Base-by-base conservation (phyloP, 2,797 vertebrate species). In the Oryzias sinensis region DNA sequence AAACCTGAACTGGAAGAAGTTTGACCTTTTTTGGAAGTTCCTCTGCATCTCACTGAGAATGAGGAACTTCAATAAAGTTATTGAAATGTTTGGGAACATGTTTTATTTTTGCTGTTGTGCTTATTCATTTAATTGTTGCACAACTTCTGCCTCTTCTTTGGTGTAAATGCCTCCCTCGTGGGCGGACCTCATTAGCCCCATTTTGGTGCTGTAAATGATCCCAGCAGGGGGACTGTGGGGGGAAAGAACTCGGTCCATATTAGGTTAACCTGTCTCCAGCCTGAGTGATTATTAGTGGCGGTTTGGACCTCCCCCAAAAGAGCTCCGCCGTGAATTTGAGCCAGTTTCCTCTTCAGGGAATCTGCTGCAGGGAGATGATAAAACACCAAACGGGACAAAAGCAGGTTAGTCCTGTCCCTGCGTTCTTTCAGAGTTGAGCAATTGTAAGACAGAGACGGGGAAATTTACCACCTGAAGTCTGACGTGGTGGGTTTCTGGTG, bases 161-260 rank as follows among this genome's bases (percentile, higher is more conserved):
- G 24, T 55, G 40, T 70, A 74, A 76, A 70, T 42, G 60, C n/a
- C 41, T 59, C 43, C 67, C 14, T 45, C 13, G 14, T n/a, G 14
- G 43, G 14, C 33, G 5, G 20, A 56, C 8, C 14, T 1, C 47
- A 47, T 52, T 43, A 27, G 57, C 68, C 20, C 47, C 29, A 47
- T 60, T 62, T 52, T 55, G 41, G 43, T 18, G 22, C 49, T 5
- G 42, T 40, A 60, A 75, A 79, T 74, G 67, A 68, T 56, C 17
- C 29, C 51, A 72, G 74, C 55, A 79, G 68, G 65, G 73, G 59
- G 70, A 46, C 56, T 16, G 29, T 2, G 18, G 37, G 20, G 41
- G 55, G 62, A 54, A 63, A 65, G 58, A 56, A 22, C 58, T 77
- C 53, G 41, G 62, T 49, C 83, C 84, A 81, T 86, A 87, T 88